Evolutionary conservation across 2,888 invertebrate species (phyloP).

Genomic region (Piscicola geometra): DNA sequence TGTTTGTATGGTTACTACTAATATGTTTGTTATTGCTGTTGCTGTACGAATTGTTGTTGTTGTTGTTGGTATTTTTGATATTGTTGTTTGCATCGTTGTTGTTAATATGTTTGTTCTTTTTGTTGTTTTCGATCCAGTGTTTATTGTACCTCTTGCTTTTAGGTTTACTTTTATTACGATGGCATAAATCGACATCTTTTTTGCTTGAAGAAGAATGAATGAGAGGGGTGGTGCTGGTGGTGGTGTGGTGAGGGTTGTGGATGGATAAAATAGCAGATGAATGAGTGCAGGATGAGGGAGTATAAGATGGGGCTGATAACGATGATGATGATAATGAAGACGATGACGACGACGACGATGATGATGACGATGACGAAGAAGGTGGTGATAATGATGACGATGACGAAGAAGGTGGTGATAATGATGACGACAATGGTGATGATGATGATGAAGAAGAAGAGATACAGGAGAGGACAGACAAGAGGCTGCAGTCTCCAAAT

Average conservation of each 20-base stretch:
- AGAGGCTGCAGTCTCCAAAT: not conserved
- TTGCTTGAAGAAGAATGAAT: no score
- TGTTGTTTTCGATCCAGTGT: not conserved
- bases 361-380: not conserved
- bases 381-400: conserved; percentile 7
- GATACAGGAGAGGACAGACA: conserved; percentile 2
- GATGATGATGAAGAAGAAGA: not conserved
- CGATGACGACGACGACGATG: not conserved
- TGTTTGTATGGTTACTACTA: not conserved
- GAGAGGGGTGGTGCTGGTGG: no score
- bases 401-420: conserved; percentile 1
- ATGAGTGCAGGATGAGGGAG: not conserved
- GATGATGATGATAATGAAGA: not conserved
- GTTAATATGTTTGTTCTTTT: conserved; percentile 2
- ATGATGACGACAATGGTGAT: not conserved
- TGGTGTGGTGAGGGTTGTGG: not conserved
- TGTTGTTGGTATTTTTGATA: not conserved
- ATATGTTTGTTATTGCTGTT: not conserved
- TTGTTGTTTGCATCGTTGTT: not conserved
- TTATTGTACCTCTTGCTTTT: no score
- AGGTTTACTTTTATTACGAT: no score
- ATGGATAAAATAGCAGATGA: not conserved
- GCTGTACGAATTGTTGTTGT: not conserved
- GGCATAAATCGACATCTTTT: no score
- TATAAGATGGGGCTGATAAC: not conserved